A percentile compares a stretch with the other conserved stretches of the same genome.
These are phyloP conservation scores for Ceramica pisi DNA, from an alignment of 2,888 invertebrate species.

Conservation along the genomic window DNA sequence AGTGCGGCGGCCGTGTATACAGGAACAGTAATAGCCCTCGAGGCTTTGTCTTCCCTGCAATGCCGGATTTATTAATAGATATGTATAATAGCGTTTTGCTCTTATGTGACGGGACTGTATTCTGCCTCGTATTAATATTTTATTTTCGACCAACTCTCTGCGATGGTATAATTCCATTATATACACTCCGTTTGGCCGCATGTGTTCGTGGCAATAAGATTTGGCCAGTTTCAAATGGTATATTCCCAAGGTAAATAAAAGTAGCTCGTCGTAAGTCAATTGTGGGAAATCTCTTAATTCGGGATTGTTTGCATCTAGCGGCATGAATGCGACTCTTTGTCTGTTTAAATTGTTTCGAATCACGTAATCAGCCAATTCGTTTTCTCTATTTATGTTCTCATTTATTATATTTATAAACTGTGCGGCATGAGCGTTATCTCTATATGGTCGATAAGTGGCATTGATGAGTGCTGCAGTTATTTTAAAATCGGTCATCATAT, in stretches of 20 bases:
- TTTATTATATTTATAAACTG: slow-evolving; percentile 21
- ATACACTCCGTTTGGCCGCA: slow-evolving; percentile 40
- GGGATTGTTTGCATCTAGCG: slow-evolving; percentile 21
- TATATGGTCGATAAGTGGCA: slow-evolving; percentile 15
- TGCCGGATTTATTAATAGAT: slow-evolving; percentile 17
- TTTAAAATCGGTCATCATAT: slow-evolving; percentile 25
- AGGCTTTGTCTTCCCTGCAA: slow-evolving; percentile 28
- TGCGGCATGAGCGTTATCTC: slow-evolving; percentile 7
- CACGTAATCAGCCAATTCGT: slow-evolving; percentile 19
- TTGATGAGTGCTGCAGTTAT: slow-evolving; percentile 26
- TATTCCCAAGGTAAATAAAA: slow-evolving; percentile 19
- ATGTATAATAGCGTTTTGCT: slow-evolving; percentile 14
- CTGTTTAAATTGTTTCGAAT: slow-evolving; percentile 11
- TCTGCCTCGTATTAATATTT: slow-evolving; percentile 29
- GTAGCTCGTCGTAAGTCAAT: slow-evolving; percentile 19
- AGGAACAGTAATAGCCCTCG: slow-evolving; percentile 32
- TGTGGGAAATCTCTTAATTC: slow-evolving; percentile 21
- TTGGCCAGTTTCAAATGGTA: slow-evolving; percentile 38
- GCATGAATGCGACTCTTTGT: slow-evolving; percentile 23
- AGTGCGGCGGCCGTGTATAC: too few species aligned
- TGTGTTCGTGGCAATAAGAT: slow-evolving; percentile 40
- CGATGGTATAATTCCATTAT: slow-evolving; percentile 36
- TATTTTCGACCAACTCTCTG: slow-evolving; percentile 7
- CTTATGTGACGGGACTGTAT: slow-evolving; percentile 21
- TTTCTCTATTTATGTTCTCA: slow-evolving; percentile 20